Evolutionary conservation across 1,140 invertebrate genomes (phyloP), one percentile per base, ranked within the genome.

Genomic region (Aphelinus atriplicis): DNA sequence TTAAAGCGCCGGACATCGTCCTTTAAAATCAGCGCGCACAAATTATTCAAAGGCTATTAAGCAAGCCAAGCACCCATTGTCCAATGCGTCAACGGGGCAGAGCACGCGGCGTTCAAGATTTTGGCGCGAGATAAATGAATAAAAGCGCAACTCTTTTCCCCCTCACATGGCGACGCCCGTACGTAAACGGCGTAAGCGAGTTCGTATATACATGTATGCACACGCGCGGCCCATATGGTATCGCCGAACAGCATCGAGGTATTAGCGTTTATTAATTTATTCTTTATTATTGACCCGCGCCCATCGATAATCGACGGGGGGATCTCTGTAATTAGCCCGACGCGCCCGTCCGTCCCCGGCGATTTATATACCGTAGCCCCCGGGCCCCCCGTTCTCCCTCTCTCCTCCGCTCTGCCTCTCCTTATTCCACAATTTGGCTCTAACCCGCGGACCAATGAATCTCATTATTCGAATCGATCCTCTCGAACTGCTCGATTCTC

Each of bases 321-420:
- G 79, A 85, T 83, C 83, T 85, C 83, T 86, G 85, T 84, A 87
- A 87, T 86, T 86, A 86, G 83, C 81, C 78, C 84, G 83, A 85
- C 83, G 85, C 82, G 82, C 81, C 26, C 83, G 84, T 85, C 81
- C 84, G 82, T 85, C 82, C 81, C 71, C 81, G 78, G 80, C 82
- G 82, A 85, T 86, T 85, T 86, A 84, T 84, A 76, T 80, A 74
- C 81, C 82, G 77, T n/a, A 5, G 72, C 72, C 79, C 73, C 77
- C 66, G 81, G 78, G 77, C 63, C 78, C 71, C 57, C 72, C 43
- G 64, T 55, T 61, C 68, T 47, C 67, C 7, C 63, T 51, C 47
- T 60, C 60, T 71, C 47, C 50, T n/a, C 26, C 26, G 26, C 26
- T 53, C 51, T 4, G 4, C 51, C 9, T 53, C 51, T 53, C 51